Evolutionary conservation across 1,140 invertebrate genomes (phyloP).

Genomic region (Meteorus sp.): DNA sequence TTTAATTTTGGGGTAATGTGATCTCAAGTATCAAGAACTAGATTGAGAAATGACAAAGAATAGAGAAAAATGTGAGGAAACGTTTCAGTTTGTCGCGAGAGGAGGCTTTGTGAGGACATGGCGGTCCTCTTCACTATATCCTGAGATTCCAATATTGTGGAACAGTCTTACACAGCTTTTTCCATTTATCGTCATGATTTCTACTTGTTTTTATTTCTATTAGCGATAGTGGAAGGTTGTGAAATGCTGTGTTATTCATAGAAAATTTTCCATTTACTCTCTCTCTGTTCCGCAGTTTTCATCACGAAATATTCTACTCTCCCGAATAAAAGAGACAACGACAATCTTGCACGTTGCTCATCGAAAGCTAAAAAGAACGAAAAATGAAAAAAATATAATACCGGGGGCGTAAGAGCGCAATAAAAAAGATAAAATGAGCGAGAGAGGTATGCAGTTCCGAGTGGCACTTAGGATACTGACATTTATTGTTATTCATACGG

Average conservation of each 20-base stretch:
- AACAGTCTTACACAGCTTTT: conserved; percentile 45
- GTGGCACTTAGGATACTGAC: conserved; percentile 57
- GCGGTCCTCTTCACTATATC: conserved; percentile 43
- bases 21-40: too few relatives aligned
- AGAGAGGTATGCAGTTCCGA: conserved; percentile 59
- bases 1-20: too few relatives aligned
- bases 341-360: conserved; percentile 38
- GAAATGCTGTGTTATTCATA: conserved; percentile 36
- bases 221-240: conserved; percentile 33
- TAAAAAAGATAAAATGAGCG: conserved; percentile 39
- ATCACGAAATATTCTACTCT: too few relatives aligned
- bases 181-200: conserved; percentile 2
- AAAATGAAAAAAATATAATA: too few relatives aligned
- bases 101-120: conserved; percentile 58
- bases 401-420: too few relatives aligned
- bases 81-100: conserved; percentile 54
- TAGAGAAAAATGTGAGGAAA: conserved; percentile 52
- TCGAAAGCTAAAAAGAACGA: conserved; percentile 34
- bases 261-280: conserved; percentile 35
- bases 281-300: too few relatives aligned
- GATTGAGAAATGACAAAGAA: too few relatives aligned
- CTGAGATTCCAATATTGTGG: conserved; percentile 8
- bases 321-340: too few relatives aligned
- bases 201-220: conserved; percentile 12
- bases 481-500: conserved; percentile 36